These are phyloP conservation scores for Syngnathus scovelli DNA, from an alignment of 2,113 vertebrate species.

Conservation along the genomic window DNA sequence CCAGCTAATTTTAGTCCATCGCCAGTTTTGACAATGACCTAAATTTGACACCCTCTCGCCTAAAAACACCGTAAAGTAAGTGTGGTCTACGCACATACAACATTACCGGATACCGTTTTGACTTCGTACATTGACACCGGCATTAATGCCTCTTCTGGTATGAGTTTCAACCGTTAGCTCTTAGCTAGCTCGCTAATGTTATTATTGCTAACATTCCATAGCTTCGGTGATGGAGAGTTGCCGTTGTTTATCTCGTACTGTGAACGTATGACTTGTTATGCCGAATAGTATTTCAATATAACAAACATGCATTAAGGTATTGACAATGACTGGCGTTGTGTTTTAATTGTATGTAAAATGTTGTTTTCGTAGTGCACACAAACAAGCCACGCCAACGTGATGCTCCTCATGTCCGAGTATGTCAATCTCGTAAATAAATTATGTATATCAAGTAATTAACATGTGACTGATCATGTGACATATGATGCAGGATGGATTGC, in stretches of 20 bases:
- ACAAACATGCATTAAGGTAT: background rate
- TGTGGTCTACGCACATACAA: fast-evolving
- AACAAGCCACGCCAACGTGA: background rate
- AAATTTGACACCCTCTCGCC: background rate
- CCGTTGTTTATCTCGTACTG: background rate
- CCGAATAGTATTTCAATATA: background rate
- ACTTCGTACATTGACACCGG: background rate
- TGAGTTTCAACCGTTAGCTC: background rate
- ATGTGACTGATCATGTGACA: background rate
- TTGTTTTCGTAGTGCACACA: background rate
- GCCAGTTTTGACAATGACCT: slow-evolving; percentile 14
- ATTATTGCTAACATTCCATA: slow-evolving; percentile 25
- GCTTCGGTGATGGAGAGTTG: background rate
- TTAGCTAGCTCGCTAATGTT: slow-evolving; percentile 31
- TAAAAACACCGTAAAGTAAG: slow-evolving; percentile 23
- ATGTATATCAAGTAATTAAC: background rate
- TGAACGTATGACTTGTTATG: background rate
- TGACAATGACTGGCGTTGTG: background rate
- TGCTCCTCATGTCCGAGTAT: background rate
- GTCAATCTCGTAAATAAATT: background rate
- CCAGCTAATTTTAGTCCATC: slow-evolving; percentile 36
- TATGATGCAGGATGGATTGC: slow-evolving; percentile 41
- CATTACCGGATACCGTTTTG: background rate
- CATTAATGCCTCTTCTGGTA: background rate
- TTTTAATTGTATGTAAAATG: background rate